Base-by-base conservation (phyloP, 2,797 vertebrate species). In the Morelia viridis region DNA sequence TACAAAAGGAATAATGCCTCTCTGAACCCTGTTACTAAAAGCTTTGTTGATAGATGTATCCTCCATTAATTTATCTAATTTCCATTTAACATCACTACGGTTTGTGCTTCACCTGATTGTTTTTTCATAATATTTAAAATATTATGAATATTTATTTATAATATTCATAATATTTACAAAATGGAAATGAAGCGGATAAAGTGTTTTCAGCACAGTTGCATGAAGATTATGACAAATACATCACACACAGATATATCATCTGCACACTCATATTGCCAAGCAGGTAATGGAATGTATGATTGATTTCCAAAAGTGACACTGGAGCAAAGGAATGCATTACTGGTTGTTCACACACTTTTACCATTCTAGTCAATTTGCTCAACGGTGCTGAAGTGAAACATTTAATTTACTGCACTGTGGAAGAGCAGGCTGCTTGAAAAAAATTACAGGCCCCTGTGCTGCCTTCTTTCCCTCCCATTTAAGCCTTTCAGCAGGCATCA, bases 361-460 rank as follows among this genome's bases (percentile, higher is more conserved):
- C 96, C 91, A 92, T 96, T 96, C 92, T 96, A 96, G 95, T 80
- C 94, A 90, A 50, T 90, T 94, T 92, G 90, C 90, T 80, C 93
- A 95, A 96, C 96, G 96, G 93, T 93, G 95, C 96, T 97, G 89
- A 96, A 97, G 96, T 97, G 97, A 85, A 93, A 96, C 96, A 95
- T 92, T 96, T 94, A 96, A 96, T 97, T 97, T 97, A 96, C 96
- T 96, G 96, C 97, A 96, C 96, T 9, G 8, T 24, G 22, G 19
- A 46, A 80, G 71, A 80, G 19, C 8, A 80, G 35, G 35, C 35
- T 46, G 35, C 22, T 22, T 80, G 71, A 24, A 80, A 80, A 22
- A 80, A 80, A 12, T 24, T 80, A 41, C 71, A 4, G 0, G 10
- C 4, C 35, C 46, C 19, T 46, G 35, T 80, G 41, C 19, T 24